phyloP scores from a whole-genome alignment of 1,140 invertebrate genomes.

The Conus betulinus region DNA sequence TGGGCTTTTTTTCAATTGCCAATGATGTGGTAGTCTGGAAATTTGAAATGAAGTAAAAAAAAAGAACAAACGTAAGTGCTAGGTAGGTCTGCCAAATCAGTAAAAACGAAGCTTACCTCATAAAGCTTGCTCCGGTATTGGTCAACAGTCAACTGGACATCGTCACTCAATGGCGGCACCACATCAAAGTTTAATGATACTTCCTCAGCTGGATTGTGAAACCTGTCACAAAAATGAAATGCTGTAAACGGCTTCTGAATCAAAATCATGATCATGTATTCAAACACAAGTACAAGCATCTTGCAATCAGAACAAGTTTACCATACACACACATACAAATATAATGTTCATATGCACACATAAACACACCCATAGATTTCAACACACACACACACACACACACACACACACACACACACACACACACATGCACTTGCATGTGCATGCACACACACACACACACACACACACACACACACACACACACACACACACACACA shows the following conservation, averaged over 20 bases:
- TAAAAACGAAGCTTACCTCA: constrained; percentile 79
- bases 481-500: constrained; percentile 1
- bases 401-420: neutral
- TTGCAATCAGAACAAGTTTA: too few species aligned
- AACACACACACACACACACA: neutral
- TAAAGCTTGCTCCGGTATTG: constrained; percentile 95
- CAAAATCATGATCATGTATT: neutral
- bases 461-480: neutral
- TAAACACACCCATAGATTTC: neutral
- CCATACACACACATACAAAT: too few species aligned
- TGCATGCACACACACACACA: neutral
- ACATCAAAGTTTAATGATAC: constrained; percentile 85
- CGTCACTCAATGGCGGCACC: constrained; percentile 89
- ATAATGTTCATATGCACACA: neutral
- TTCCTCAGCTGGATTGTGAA: constrained; percentile 88
- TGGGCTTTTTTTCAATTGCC: too few species aligned
- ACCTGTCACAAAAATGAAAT: constrained; percentile 78
- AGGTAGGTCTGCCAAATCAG: too few species aligned
- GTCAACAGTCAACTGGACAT: constrained; percentile 91
- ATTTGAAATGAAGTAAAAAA: too few species aligned
- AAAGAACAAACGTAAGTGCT: too few species aligned
- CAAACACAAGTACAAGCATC: neutral
- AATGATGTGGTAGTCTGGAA: too few species aligned
- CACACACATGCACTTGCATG: neutral
- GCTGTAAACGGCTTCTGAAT: too few species aligned